phyloP scores from a whole-genome alignment of 1,140 invertebrate species.

The Pseudoatta argentina region DNA sequence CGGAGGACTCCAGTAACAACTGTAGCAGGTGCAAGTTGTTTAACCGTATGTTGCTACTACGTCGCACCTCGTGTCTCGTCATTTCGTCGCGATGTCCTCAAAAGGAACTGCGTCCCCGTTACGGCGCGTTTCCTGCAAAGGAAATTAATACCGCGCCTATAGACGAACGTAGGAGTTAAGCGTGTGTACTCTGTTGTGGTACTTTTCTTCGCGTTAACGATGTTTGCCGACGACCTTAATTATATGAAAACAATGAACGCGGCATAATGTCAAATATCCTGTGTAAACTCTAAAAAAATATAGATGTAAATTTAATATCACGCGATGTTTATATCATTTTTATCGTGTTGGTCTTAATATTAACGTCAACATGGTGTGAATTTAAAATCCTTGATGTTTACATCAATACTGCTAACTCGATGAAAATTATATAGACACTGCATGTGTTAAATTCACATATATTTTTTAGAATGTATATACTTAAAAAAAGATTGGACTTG shows the following conservation, averaged over 20 bases:
- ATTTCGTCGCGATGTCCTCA: conserved; percentile 16
- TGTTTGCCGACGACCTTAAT: conserved; percentile 21
- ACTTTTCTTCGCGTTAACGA: not conserved
- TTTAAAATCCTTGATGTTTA: no score
- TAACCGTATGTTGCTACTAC: conserved; percentile 36
- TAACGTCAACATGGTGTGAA: no score
- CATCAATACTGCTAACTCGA: no score
- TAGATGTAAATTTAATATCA: no score
- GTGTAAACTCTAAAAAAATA: no score
- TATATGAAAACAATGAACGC: conserved; percentile 8
- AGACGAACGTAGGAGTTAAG: not conserved
- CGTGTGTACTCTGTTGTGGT: not conserved
- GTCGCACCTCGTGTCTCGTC: conserved; percentile 40
- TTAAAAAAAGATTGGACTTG: not conserved
- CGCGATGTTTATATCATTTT: no score
- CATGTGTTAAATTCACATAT: no score
- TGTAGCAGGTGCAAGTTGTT: conserved; percentile 44
- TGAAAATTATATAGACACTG: no score
- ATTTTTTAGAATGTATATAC: no score
- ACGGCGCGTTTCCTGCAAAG: conserved; percentile 10
- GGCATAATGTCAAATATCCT: not conserved
- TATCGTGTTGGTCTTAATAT: no score
- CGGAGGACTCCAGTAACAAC: not conserved
- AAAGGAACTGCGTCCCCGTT: conserved; percentile 24
- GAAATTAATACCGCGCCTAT: conserved; percentile 48